Percentiles rank a stretch among this genome's conserved stretches.
Evolutionary conservation across 2,888 invertebrate species (phyloP).

Genomic region (Eilema griseolum): DNA sequence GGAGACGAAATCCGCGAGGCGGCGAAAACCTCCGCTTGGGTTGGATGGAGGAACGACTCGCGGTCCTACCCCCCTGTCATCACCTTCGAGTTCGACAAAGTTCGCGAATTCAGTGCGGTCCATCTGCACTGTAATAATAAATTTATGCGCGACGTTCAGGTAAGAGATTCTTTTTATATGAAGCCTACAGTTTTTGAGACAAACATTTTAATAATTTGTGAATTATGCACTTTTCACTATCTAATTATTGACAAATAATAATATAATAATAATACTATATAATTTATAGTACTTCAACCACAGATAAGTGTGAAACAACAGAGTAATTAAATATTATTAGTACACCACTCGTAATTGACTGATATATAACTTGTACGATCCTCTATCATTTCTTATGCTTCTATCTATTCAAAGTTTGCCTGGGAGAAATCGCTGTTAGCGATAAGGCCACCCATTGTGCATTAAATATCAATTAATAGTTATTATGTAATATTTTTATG

Average conservation of each 20-base stretch:
- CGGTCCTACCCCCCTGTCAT: slow-evolving; percentile 88
- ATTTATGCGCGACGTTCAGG: slow-evolving; percentile 94
- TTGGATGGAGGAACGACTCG: slow-evolving; percentile 95
- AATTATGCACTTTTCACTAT: not conserved
- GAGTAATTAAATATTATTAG: slow-evolving; percentile 18
- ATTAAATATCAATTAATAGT: too few relatives aligned
- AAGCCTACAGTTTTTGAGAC: too few relatives aligned
- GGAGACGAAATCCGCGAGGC: slow-evolving; percentile 89
- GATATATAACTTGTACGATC: not conserved
- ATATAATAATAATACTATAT: slow-evolving; percentile 11
- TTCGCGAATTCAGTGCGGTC: slow-evolving; percentile 94
- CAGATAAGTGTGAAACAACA: slow-evolving; percentile 21
- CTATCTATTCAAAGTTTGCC: too few relatives aligned
- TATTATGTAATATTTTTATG: too few relatives aligned
- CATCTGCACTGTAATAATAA: slow-evolving; percentile 95
- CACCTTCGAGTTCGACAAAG: slow-evolving; percentile 94
- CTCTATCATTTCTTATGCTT: not conserved
- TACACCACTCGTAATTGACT: not conserved
- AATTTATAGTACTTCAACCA: slow-evolving; percentile 12
- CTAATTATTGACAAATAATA: slow-evolving; percentile 6
- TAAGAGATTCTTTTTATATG: slow-evolving; percentile 61
- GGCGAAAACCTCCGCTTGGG: slow-evolving; percentile 91
- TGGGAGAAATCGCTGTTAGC: too few relatives aligned
- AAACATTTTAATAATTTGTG: not conserved
- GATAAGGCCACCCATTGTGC: too few relatives aligned